These are phyloP conservation scores for Chaunax sp. DNA, from an alignment of 2,797 vertebrate genomes.

Conservation along the genomic window DNA sequence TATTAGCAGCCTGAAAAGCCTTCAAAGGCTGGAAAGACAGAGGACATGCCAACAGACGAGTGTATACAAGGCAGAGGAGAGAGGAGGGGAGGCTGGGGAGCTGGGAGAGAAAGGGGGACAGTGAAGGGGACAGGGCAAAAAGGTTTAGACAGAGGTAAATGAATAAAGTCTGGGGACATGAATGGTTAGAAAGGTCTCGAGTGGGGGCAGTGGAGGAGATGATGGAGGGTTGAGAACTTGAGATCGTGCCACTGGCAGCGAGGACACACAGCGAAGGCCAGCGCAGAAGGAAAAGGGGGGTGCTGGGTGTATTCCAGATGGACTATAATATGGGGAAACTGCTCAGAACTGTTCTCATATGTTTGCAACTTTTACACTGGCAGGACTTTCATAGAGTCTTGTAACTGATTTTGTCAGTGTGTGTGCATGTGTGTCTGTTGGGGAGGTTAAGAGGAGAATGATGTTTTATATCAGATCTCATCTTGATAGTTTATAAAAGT, in stretches of 20 bases:
- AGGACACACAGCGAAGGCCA: constrained; percentile 68
- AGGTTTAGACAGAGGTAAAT: constrained; percentile 61
- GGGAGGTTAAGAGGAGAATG: constrained; percentile 59
- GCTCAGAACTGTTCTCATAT: constrained; percentile 71
- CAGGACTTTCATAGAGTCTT: constrained; percentile 64
- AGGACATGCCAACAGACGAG: constrained; percentile 87
- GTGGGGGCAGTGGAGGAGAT: constrained; percentile 45
- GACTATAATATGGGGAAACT: constrained; percentile 73
- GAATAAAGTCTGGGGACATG: constrained; percentile 59
- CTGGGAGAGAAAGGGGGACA: constrained; percentile 32
- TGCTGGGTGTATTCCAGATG: constrained; percentile 70
- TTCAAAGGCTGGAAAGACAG: constrained; percentile 90
- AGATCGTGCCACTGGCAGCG: constrained; percentile 65
- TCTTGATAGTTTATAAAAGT: constrained; percentile 48
- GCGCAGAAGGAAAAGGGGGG: constrained; percentile 35
- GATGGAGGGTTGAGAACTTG: constrained; percentile 67
- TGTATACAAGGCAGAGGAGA: constrained; percentile 79
- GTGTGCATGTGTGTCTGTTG: constrained; percentile 54
- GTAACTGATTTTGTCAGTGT: constrained; percentile 69
- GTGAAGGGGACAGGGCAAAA: constrained; percentile 67
- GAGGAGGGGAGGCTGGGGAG: constrained; percentile 38
- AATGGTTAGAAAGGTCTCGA: constrained; percentile 64
- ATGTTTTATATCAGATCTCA: constrained; percentile 66
- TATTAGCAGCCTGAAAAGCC: constrained; percentile 87
- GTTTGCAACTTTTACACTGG: constrained; percentile 73